These are phyloP conservation scores for Pherbina coryleti DNA, from an alignment of 2,888 invertebrate species.

Conservation along the genomic window DNA sequence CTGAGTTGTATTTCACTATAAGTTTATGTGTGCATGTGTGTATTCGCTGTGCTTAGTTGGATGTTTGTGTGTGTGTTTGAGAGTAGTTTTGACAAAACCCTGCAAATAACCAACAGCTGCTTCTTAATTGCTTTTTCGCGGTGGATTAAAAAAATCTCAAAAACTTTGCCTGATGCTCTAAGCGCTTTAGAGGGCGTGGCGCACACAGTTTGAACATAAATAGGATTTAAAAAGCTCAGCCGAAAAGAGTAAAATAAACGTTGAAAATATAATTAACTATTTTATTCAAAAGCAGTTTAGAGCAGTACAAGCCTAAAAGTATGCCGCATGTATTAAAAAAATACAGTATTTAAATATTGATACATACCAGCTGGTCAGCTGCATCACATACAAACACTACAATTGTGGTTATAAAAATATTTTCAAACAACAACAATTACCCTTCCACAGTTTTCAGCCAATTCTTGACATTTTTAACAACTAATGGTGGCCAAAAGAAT, in stretches of 20 bases:
- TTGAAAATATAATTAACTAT: neutral
- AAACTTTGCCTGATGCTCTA: constrained; percentile 32
- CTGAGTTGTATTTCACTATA: neutral
- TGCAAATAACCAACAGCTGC: constrained; percentile 56
- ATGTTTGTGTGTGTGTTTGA: neutral
- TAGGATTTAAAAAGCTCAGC: neutral
- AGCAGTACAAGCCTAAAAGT: neutral
- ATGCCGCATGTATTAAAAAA: neutral
- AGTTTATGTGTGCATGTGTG: neutral
- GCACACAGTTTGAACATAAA: neutral
- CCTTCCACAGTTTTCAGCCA: neutral
- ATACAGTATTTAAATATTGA: too few species aligned
- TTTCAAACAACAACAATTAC: neutral
- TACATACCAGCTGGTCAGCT: too few species aligned
- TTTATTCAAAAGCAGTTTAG: neutral
- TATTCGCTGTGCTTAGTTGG: neutral
- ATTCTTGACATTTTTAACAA: neutral
- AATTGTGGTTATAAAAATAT: neutral
- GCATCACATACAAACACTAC: neutral
- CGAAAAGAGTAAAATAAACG: neutral
- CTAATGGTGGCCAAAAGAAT: constrained; percentile 7
- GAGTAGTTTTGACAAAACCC: constrained; percentile 47
- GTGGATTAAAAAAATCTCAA: constrained; percentile 4
- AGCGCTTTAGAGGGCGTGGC: constrained; percentile 17
- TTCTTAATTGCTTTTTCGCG: constrained; percentile 60